Percentiles rank a stretch among this genome's conserved stretches.
Evolutionary conservation across 2,797 vertebrate species (phyloP).

Genomic region (Serranus cabrilla): DNA sequence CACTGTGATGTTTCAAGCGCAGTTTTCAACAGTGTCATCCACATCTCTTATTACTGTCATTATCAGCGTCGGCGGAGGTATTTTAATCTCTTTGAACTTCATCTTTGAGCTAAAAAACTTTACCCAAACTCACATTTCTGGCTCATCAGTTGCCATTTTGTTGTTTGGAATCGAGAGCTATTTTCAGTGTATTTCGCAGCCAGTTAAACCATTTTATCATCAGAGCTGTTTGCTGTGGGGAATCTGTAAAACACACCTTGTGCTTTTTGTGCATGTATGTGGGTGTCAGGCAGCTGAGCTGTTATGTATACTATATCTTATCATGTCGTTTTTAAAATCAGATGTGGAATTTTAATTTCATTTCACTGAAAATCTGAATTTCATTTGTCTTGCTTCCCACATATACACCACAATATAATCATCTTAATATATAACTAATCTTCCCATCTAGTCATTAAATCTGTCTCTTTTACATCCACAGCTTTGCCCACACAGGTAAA

Average conservation of each 20-base stretch:
- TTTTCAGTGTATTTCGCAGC: slow-evolving; percentile 4
- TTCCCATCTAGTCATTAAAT: too few relatives aligned
- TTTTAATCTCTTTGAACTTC: not conserved
- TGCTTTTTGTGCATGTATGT: not conserved
- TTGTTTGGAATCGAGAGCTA: not conserved
- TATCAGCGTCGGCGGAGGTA: not conserved
- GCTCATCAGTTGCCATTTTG: not conserved
- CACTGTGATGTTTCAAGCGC: not conserved
- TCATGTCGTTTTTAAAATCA: not conserved
- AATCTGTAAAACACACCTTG: not conserved
- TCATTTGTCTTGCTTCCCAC: not conserved
- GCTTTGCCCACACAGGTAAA: not conserved
- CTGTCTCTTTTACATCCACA: not conserved
- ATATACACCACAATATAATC: too few relatives aligned
- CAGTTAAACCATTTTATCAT: slow-evolving; percentile 7
- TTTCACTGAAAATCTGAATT: not conserved
- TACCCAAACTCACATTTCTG: not conserved
- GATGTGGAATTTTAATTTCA: not conserved
- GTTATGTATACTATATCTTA: not conserved
- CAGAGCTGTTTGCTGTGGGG: not conserved
- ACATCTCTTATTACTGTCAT: not conserved
- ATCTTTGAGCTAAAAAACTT: not conserved
- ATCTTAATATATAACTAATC: too few relatives aligned
- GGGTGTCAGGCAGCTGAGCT: not conserved
- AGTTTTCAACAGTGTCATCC: not conserved